phyloP scores from a whole-genome alignment of 2,797 vertebrate species.

The Premnoplex brunnescens region DNA sequence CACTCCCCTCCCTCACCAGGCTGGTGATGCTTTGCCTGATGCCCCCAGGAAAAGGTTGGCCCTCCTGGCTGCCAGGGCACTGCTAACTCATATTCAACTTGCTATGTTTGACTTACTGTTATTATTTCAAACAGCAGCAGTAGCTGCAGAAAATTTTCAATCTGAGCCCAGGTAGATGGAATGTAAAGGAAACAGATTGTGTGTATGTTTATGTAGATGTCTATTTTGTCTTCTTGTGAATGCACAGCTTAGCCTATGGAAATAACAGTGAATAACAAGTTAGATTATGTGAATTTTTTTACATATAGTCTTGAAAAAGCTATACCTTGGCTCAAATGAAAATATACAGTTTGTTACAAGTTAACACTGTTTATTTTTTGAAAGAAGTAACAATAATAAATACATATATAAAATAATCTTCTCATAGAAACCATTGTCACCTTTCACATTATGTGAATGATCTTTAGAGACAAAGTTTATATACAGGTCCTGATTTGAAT shows the following conservation, averaged over 20 bases:
- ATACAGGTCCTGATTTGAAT: neutral
- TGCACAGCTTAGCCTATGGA: rapidly evolving
- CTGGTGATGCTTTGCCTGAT: neutral
- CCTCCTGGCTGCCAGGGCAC: neutral
- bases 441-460: neutral
- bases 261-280: neutral
- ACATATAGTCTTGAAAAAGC: neutral
- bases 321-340: neutral
- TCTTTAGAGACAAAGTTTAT: neutral
- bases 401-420: neutral
- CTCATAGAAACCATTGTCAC: neutral
- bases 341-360: neutral
- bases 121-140: neutral
- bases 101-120: neutral
- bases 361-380: neutral
- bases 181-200: neutral
- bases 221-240: neutral
- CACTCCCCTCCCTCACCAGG: rapidly evolving
- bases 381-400: neutral
- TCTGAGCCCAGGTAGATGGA: neutral
- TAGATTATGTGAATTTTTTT: neutral
- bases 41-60: neutral
- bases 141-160: neutral
- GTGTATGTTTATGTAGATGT: neutral
- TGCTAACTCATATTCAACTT: neutral